These are phyloP conservation scores for Megaustenia siamemsis DNA, from an alignment of 2,888 invertebrate species.

Conservation along the genomic window DNA sequence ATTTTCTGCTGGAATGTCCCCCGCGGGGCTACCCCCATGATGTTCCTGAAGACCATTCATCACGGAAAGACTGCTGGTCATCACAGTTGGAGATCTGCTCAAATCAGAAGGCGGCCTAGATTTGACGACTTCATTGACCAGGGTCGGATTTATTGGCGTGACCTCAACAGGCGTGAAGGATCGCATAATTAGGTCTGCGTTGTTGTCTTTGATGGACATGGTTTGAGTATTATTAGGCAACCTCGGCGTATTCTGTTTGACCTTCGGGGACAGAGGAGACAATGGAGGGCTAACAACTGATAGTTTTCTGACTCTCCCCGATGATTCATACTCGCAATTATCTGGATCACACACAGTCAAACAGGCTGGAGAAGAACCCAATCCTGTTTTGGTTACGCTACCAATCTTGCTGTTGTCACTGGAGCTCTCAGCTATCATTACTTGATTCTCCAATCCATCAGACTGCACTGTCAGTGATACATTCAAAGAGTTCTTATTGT, in stretches of 20 bases:
- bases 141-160: background rate
- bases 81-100: background rate
- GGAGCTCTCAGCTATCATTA: background rate
- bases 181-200: conserved; percentile 14
- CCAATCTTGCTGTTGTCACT: background rate
- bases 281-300: conserved; percentile 49
- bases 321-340: background rate
- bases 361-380: background rate
- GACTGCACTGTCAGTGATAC: background rate
- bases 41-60: conserved; percentile 32
- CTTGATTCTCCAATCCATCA: background rate
- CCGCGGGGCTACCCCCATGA: background rate
- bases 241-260: background rate
- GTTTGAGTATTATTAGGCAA: background rate
- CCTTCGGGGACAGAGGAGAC: conserved; percentile 37
- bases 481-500: background rate
- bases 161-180: conserved; percentile 45
- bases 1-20: conserved; percentile 67
- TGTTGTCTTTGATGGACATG: background rate
- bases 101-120: background rate
- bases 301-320: conserved; percentile 28
- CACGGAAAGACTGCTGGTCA: background rate
- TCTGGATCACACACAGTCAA: background rate
- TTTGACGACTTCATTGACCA: background rate
- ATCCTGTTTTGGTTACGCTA: background rate